phyloP scores from a whole-genome alignment of 2,888 invertebrate species.

The Trachelus troglodyta region DNA sequence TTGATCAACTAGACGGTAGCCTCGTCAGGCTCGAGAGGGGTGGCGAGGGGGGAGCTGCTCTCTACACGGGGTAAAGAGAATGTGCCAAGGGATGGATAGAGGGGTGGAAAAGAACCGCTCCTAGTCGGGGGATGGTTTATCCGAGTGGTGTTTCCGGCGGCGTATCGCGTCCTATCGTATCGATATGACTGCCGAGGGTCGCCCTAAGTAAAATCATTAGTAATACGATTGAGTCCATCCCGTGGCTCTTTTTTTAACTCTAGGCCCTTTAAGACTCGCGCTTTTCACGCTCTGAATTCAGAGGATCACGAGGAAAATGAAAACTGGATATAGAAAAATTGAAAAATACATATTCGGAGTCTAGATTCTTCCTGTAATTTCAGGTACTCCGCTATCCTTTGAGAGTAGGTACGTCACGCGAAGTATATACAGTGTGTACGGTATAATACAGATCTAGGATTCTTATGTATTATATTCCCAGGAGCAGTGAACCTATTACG shows the following conservation, averaged over 20 bases:
- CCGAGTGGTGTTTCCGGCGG: slow-evolving; percentile 47
- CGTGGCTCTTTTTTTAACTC: slow-evolving; percentile 6
- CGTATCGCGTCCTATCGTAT: slow-evolving; percentile 51
- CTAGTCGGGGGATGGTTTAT: slow-evolving; percentile 40
- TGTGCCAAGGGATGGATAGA: neutral
- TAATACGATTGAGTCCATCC: slow-evolving; percentile 51
- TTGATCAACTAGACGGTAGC: slow-evolving; percentile 3
- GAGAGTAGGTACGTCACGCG: neutral
- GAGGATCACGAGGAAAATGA: neutral
- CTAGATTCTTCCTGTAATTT: neutral
- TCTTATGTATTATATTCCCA: neutral
- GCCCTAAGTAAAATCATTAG: slow-evolving; percentile 57
- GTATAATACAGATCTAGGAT: neutral
- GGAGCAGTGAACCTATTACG: slow-evolving; percentile 24
- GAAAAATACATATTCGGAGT: neutral
- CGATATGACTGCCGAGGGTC: slow-evolving; percentile 57
- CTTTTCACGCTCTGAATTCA: neutral
- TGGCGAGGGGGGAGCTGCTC: neutral
- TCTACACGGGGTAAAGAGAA: neutral
- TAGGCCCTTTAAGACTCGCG: neutral
- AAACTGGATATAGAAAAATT: neutral
- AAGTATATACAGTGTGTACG: neutral
- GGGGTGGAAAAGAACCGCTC: neutral
- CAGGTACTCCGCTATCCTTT: neutral
- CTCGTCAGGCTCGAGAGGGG: neutral